These are phyloP conservation scores for Istiophorus platypterus DNA, from an alignment of 2,113 vertebrate species.

Conservation along the genomic window DNA sequence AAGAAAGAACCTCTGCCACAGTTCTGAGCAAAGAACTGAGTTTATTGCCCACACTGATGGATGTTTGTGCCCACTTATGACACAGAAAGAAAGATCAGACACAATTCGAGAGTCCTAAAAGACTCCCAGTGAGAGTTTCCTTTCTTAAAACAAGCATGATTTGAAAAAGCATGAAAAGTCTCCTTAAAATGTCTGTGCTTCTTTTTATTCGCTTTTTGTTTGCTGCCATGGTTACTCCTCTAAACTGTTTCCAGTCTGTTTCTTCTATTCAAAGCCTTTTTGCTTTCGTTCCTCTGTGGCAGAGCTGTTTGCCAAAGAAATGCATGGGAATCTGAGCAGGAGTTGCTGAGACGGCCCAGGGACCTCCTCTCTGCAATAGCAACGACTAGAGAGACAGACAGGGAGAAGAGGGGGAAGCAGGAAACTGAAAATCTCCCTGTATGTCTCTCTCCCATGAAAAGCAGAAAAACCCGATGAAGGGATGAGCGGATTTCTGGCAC, in stretches of 20 bases:
- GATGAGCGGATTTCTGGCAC: conserved; percentile 52
- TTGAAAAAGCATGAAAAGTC: conserved; percentile 10
- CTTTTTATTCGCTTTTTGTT: conserved; percentile 36
- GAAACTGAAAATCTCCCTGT: conserved; percentile 48
- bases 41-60: conserved; percentile 53
- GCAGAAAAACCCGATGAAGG: conserved; percentile 31
- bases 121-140: not conserved
- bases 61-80: conserved; percentile 24
- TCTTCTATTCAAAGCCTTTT: conserved; percentile 66
- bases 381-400: conserved; percentile 44
- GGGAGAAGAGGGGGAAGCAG: conserved; percentile 43
- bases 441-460: conserved; percentile 30
- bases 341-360: conserved; percentile 72
- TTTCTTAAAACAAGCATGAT: conserved; percentile 10
- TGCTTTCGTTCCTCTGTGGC: conserved; percentile 49
- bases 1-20: conserved; percentile 26
- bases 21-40: conserved; percentile 36
- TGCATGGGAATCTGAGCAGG: conserved; percentile 81
- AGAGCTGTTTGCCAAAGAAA: conserved; percentile 71
- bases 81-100: not conserved
- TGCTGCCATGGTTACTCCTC: conserved; percentile 74
- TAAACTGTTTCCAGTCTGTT: conserved; percentile 38
- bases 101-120: not conserved
- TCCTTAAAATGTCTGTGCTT: not conserved
- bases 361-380: conserved; percentile 52